Conservation (phyloP, 2,113 vertebrate species). For the Plecturocebus donacophilus region DNA sequence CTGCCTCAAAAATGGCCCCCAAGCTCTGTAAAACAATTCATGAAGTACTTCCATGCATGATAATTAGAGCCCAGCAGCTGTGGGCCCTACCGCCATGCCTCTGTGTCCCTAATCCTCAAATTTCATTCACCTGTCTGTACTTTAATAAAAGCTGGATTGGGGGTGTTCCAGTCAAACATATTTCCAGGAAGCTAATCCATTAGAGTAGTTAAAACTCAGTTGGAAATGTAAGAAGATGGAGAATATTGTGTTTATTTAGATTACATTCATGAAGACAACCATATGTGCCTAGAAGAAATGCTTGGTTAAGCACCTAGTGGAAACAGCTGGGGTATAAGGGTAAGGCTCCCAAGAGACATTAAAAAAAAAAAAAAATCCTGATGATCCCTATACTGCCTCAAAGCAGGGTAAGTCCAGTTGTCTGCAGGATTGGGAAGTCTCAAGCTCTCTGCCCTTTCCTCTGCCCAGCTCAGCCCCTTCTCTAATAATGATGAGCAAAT, state of each 20-base stretch:
- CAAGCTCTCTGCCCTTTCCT: background rate
- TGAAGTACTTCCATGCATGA: accelerated
- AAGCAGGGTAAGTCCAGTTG: background rate
- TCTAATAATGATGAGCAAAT: background rate
- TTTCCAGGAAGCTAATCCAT: background rate
- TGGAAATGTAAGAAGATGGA: background rate
- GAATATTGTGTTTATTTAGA: background rate
- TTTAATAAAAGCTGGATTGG: background rate
- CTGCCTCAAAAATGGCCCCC: background rate
- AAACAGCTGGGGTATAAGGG: background rate
- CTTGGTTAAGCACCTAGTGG: background rate
- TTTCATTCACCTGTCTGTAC: background rate
- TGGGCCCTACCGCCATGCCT: background rate
- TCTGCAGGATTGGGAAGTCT: background rate
- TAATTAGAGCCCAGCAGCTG: background rate
- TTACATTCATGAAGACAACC: background rate
- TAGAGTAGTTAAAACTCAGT: background rate
- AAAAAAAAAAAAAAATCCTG: background rate
- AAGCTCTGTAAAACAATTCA: background rate
- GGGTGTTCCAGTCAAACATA: background rate
- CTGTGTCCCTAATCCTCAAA: background rate
- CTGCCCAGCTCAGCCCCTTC: background rate
- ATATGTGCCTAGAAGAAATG: background rate
- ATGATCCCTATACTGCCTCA: background rate
- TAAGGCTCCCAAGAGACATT: background rate